phyloP scores from a whole-genome alignment of 2,797 vertebrate species.

The Etheostoma nigrum region DNA sequence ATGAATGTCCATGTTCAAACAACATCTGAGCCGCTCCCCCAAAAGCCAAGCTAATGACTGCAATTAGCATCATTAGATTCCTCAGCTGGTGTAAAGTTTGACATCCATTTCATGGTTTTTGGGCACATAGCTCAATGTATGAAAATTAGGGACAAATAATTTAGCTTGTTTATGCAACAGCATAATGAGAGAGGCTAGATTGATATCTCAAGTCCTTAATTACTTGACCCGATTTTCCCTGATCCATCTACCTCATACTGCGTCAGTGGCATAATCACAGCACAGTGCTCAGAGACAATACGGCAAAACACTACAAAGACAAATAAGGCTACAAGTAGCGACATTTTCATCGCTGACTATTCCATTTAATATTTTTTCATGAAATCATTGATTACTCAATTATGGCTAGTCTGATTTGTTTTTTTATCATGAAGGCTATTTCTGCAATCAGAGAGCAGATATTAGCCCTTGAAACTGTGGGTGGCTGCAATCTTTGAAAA shows the following conservation, averaged over 20 bases:
- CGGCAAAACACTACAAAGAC: background rate
- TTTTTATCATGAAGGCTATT: conserved; percentile 35
- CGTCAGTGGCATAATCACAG: background rate
- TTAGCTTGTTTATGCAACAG: conserved; percentile 29
- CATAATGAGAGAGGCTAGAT: conserved; percentile 36
- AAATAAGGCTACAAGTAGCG: background rate
- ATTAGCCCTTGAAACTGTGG: conserved; percentile 37
- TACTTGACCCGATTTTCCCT: conserved; percentile 38
- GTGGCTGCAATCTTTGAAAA: conserved; percentile 40
- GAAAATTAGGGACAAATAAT: conserved; percentile 36
- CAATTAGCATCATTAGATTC: conserved; percentile 73
- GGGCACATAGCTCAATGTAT: conserved; percentile 16
- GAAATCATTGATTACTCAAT: background rate
- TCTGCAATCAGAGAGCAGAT: conserved; percentile 18
- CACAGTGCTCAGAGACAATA: background rate
- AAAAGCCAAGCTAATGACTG: conserved; percentile 75
- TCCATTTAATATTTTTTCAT: too few relatives aligned
- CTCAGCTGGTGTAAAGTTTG: conserved; percentile 66
- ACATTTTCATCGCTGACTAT: background rate
- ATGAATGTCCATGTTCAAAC: conserved; percentile 65
- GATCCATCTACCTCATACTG: conserved; percentile 1
- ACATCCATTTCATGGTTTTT: conserved; percentile 39
- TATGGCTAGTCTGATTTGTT: conserved; percentile 1
- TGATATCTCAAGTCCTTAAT: conserved; percentile 41
- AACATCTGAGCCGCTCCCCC: conserved; percentile 68